Conservation (phyloP, 2,113 vertebrate genomes). For the Dolichotis patagonum region DNA sequence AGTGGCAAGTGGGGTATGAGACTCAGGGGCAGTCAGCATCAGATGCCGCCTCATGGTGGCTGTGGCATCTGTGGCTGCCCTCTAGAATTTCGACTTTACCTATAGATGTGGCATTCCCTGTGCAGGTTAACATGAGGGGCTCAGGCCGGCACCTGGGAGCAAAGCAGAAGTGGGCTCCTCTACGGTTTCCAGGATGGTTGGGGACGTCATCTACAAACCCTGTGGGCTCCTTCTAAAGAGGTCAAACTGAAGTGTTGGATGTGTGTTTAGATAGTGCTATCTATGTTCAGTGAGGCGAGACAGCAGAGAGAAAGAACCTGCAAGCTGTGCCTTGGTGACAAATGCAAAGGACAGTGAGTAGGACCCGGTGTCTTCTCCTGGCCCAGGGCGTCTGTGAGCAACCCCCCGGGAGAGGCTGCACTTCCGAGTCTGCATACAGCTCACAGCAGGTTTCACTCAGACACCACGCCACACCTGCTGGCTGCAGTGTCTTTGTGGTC, state of each 20-base stretch:
- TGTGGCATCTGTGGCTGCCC: rapidly evolving
- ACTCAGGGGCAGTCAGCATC: rapidly evolving
- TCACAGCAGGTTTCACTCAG: not conserved
- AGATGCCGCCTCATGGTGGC: rapidly evolving
- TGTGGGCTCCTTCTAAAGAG: not conserved
- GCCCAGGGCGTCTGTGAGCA: too few relatives aligned
- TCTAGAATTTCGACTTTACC: not conserved
- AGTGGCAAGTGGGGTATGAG: not conserved
- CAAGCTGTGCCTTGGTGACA: not conserved
- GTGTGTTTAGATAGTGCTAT: not conserved
- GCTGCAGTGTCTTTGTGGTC: not conserved
- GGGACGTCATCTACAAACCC: not conserved
- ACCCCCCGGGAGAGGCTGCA: rapidly evolving
- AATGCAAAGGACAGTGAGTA: not conserved
- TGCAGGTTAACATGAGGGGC: rapidly evolving
- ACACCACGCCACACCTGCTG: not conserved
- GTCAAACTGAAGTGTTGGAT: not conserved
- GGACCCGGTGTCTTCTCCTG: not conserved
- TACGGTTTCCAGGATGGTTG: not conserved
- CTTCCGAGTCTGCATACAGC: not conserved
- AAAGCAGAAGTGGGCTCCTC: not conserved
- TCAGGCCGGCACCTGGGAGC: too few relatives aligned
- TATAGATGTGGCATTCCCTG: rapidly evolving
- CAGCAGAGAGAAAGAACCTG: not conserved
- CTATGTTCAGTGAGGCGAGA: not conserved